phyloP scores from a whole-genome alignment of 2,888 invertebrate species.

The Chelonus formosanus region DNA sequence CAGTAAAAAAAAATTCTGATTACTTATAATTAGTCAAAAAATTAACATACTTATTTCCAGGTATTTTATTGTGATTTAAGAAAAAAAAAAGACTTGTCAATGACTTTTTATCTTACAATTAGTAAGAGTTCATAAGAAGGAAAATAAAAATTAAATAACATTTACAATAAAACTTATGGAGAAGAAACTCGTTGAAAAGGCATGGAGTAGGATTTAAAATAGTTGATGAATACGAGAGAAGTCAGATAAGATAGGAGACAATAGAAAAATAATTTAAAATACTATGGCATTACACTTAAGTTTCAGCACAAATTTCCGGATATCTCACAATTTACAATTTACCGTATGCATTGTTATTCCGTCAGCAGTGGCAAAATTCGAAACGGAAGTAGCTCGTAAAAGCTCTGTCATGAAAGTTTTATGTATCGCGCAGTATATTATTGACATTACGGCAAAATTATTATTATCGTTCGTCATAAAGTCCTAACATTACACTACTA shows the following conservation, averaged over 20 bases:
- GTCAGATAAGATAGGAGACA: background rate
- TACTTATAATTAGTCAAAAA: no score
- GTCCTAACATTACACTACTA: no score
- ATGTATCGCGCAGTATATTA: constrained; percentile 36
- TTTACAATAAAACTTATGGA: background rate
- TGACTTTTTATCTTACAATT: no score
- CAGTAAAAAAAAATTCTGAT: no score
- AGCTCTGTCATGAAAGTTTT: constrained; percentile 37
- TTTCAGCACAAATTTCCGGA: constrained; percentile 36
- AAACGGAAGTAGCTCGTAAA: constrained; percentile 50
- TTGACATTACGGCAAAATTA: constrained; percentile 38
- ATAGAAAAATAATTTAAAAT: constrained; percentile 14
- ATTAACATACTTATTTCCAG: no score
- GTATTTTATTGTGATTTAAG: no score
- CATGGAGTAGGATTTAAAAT: background rate
- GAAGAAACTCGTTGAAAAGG: background rate
- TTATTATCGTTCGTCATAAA: constrained; percentile 17
- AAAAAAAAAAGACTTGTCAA: no score
- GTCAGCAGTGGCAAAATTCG: constrained; percentile 45
- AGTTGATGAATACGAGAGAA: constrained; percentile 1
- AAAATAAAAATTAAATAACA: background rate
- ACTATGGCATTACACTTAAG: constrained; percentile 36
- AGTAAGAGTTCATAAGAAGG: no score
- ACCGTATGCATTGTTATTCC: constrained; percentile 23
- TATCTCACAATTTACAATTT: constrained; percentile 17